Evolutionary conservation across 2,113 vertebrate genomes (phyloP), one percentile per base, ranked within the genome.

Genomic region (Chaetodon trifascialis): DNA sequence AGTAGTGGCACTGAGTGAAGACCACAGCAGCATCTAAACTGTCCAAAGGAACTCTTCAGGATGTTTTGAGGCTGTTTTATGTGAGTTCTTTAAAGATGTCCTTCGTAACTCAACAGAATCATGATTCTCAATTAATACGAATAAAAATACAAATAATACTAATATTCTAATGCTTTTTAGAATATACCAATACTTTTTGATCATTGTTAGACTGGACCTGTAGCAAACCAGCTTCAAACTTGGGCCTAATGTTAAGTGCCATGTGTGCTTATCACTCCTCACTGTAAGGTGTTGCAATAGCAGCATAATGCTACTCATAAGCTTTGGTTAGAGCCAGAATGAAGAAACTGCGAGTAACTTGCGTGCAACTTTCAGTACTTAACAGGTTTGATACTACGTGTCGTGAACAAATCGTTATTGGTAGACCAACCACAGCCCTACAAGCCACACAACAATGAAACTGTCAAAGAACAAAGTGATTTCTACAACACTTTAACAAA

Each of bases 171-270:
- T 30, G 30, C 3, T 30, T 2, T 30, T 30, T 30, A 30, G 30
- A 30, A 30, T 30, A 30, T 30, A 30, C 30, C 30, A 30, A 3
- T 30, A 30, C 30, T 30, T 3, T 30, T 30, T 30, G 30, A 30
- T 30, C 30, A 30, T 30, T 30, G 30, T 30, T 30, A 30, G 30
- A 30, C 30, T 30, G 30, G 30, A 30, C 30, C 30, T 30, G 30
- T 30, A 30, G 30, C 30, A 30, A 30, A 30, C 30, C 30, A 30
- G 30, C 30, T 30, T 38, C 65, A 58, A 85, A 76, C 72, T 60
- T 52, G 60, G 66, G 55, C 60, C 46, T 76, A 75, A 75, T 68
- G 76, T 23, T 8, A 56, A 72, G 62, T 73, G 46, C 44, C 59
- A 8, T 65, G 42, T 59, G 36, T 51, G 25, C 15, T 49, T 23